Evolutionary conservation across 2,113 vertebrate species (phyloP).

Genomic region (Illadopsis cleaveri): DNA sequence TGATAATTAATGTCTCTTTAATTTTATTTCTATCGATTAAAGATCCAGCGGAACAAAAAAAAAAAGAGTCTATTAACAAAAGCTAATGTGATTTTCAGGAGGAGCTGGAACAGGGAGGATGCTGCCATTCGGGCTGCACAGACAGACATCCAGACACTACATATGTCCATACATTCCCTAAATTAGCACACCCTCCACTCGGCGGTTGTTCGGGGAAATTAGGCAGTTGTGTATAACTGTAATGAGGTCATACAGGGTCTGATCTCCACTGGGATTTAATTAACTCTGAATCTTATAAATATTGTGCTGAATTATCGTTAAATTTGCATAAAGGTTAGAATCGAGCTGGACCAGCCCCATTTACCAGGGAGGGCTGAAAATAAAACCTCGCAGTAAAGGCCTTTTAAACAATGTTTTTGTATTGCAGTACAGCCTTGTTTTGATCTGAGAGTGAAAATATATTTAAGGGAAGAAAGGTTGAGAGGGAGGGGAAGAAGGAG

Average conservation of each 20-base stretch:
- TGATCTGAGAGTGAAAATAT: slow-evolving; percentile 35
- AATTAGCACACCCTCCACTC: slow-evolving; percentile 53
- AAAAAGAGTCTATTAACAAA: slow-evolving; percentile 57
- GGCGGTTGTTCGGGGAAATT: slow-evolving; percentile 66
- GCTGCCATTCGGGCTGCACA: neutral
- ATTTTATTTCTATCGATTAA: slow-evolving; percentile 69
- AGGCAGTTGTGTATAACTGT: slow-evolving; percentile 68
- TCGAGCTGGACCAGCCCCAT: slow-evolving; percentile 36
- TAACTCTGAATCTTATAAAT: slow-evolving; percentile 77
- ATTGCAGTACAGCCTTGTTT: slow-evolving; percentile 5
- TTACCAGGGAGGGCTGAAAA: slow-evolving; percentile 22
- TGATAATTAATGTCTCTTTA: slow-evolving; percentile 65
- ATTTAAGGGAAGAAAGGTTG: slow-evolving; percentile 41
- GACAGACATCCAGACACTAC: slow-evolving; percentile 51
- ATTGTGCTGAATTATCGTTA: slow-evolving; percentile 72
- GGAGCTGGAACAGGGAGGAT: slow-evolving; percentile 8
- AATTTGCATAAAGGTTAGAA: slow-evolving; percentile 74
- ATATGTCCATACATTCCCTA: slow-evolving; percentile 55
- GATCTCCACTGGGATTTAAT: slow-evolving; percentile 74
- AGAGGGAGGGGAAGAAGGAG: neutral
- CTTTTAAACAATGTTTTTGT: slow-evolving; percentile 21
- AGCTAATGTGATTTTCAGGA: slow-evolving; percentile 63
- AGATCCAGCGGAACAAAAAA: slow-evolving; percentile 40
- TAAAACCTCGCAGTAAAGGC: neutral
- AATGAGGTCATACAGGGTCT: slow-evolving; percentile 75